These are phyloP conservation scores for Harlomillsia oculata DNA, from an alignment of 1,140 invertebrate species.

Conservation along the genomic window DNA sequence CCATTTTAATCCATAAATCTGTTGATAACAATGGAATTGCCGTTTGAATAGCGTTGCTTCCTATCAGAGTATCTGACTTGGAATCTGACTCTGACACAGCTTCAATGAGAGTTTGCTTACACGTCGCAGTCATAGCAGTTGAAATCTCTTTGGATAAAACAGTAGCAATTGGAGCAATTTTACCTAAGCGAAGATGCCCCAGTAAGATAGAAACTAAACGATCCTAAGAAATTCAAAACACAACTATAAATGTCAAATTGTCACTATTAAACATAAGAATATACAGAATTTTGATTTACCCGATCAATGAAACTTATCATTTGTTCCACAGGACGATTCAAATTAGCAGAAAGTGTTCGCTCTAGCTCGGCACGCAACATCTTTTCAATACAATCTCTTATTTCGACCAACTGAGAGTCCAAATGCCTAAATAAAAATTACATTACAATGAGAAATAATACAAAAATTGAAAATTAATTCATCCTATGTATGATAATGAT, in stretches of 20 bases:
- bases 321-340: conserved; percentile 70
- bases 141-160: conserved; percentile 32
- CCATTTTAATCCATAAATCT: conserved; percentile 33
- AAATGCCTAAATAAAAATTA: conserved; percentile 20
- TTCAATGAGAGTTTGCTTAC: conserved; percentile 34
- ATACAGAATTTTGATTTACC: conserved; percentile 37
- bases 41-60: conserved; percentile 24
- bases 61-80: conserved; percentile 24
- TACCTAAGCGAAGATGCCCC: conserved; percentile 39
- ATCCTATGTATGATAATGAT: neutral
- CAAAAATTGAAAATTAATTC: neutral
- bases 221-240: conserved; percentile 26
- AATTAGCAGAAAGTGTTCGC: conserved; percentile 77
- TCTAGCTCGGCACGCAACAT: conserved; percentile 94
- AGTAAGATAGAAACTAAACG: conserved; percentile 38
- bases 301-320: conserved; percentile 48
- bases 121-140: conserved; percentile 33
- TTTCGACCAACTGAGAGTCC: conserved; percentile 64
- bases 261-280: conserved; percentile 53
- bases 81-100: conserved; percentile 33
- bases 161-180: conserved; percentile 35
- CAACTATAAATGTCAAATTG: neutral
- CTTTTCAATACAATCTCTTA: conserved; percentile 90
- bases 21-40: conserved; percentile 27
- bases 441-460: neutral